A percentile compares a stretch with the other conserved stretches of the same genome.
These are phyloP conservation scores for Sphenodon punctatus DNA, from an alignment of 2,797 vertebrate species.

Conservation along the genomic window DNA sequence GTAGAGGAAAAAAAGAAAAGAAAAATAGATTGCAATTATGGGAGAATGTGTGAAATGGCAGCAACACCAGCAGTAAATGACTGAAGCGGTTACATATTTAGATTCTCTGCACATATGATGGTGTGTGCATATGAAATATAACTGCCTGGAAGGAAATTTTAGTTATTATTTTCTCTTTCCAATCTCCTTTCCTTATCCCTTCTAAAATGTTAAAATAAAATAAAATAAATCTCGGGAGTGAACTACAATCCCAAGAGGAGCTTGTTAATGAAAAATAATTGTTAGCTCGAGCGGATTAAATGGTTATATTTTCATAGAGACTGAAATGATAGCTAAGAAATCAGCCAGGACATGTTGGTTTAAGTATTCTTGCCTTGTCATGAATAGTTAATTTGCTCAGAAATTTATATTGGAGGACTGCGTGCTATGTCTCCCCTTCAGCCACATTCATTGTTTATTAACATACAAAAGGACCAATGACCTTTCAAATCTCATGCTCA, in stretches of 20 bases:
- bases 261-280: slow-evolving; percentile 58
- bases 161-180: slow-evolving; percentile 23
- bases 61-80: not conserved
- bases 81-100: slow-evolving; percentile 7
- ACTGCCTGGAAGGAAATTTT: slow-evolving; percentile 49
- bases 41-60: not conserved
- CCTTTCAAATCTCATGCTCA: slow-evolving; percentile 42
- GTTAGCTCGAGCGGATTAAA: slow-evolving; percentile 59
- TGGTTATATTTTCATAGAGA: slow-evolving; percentile 8
- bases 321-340: slow-evolving; percentile 8
- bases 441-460: slow-evolving; percentile 66
- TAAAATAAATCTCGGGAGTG: slow-evolving; percentile 32
- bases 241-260: slow-evolving; percentile 32
- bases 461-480: slow-evolving; percentile 59
- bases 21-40: not conserved
- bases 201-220: slow-evolving; percentile 31
- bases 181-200: slow-evolving; percentile 37
- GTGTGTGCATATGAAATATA: slow-evolving; percentile 20
- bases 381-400: slow-evolving; percentile 33
- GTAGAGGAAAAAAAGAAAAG: not conserved
- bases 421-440: not conserved
- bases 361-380: not conserved
- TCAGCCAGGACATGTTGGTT: not conserved
- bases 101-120: not conserved
- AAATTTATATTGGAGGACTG: not conserved